Evolutionary conservation across 2,113 vertebrate species (phyloP), one percentile per base, ranked within the genome.

Genomic region (Carassius gibelio): DNA sequence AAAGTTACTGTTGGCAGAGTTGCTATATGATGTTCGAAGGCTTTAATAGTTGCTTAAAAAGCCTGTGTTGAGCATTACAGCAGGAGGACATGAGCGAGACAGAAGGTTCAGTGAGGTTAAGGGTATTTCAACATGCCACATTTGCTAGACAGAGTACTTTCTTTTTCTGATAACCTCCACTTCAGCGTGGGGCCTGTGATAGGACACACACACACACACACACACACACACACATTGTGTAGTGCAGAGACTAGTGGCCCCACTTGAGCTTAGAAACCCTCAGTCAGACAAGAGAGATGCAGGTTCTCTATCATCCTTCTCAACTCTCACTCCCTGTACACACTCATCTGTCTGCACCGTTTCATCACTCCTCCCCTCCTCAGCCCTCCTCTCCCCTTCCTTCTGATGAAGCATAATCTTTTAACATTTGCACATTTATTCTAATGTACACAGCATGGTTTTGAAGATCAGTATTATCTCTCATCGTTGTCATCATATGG

Each of bases 31-130:
- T 48, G 59, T 80, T 21, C 36, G 3, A 38, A 26, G 13, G 62
- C 21, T 7, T n/a, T 75, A 42, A 48, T 11, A 8, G 71, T 75
- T 74, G 50, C 38, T 69, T 30, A 82, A 69, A 13, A 48, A 30
- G 21, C 6, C 8, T 8, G 48, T 55, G 52, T 52, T 82, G 80
- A 69, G 15, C 45, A 52, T 81, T 26, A 81, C 45, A 66, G 80
- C 17, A 69, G 80, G 62, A 69, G 45, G 62, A 82, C 15, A 5
- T 52, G 26, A 50, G 45, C 45, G 62, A 50, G 23, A 50, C 45
- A n/a, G 62, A 52, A 26, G 62, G 38, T 82, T 34, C 42, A 69
- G 69, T 82, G 80, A 82, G 80, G 80, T 82, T 82, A 82, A 82
- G 64, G 45, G 80, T 55, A 34, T 80, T 80, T 64, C 59, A 80